Percentiles rank a stretch among this genome's conserved stretches.
Evolutionary conservation across 2,113 vertebrate genomes (phyloP).

Genomic region (Taurulus bubalis): DNA sequence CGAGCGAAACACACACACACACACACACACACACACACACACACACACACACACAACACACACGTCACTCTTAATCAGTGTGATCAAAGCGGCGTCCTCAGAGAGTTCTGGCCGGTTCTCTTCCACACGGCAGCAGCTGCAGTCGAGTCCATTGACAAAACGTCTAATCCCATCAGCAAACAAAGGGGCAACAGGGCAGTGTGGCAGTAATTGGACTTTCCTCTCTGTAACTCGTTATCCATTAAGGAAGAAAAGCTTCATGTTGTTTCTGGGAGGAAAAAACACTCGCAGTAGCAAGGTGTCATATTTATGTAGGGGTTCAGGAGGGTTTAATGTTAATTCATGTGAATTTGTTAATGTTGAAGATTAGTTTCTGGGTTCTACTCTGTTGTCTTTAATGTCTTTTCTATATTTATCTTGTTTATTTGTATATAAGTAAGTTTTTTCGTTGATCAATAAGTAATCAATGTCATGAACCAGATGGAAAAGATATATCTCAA

Average conservation of each 20-base stretch:
- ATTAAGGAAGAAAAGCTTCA: neutral
- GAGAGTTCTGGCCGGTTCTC: conserved; percentile 9
- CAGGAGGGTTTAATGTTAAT: too few relatives aligned
- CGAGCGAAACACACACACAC: neutral
- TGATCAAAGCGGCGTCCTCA: conserved; percentile 47
- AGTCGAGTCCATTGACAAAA: conserved; percentile 6
- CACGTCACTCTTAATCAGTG: conserved; percentile 57
- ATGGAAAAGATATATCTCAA: too few relatives aligned
- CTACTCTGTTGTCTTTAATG: too few relatives aligned
- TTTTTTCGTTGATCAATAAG: too few relatives aligned
- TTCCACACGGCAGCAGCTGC: neutral
- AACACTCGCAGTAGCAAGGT: neutral
- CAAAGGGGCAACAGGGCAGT: neutral
- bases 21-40: conserved; percentile 26
- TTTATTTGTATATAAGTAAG: too few relatives aligned
- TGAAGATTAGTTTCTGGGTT: too few relatives aligned
- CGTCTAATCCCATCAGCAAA: conserved; percentile 25
- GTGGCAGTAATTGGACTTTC: neutral
- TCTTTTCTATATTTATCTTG: too few relatives aligned
- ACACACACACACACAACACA: conserved; percentile 19
- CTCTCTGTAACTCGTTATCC: conserved; percentile 6
- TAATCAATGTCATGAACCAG: too few relatives aligned
- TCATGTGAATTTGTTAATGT: too few relatives aligned
- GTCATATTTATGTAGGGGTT: too few relatives aligned
- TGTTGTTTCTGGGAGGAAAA: neutral